phyloP scores from a whole-genome alignment of 2,888 invertebrate species.

The Synergus laeviventris region DNA sequence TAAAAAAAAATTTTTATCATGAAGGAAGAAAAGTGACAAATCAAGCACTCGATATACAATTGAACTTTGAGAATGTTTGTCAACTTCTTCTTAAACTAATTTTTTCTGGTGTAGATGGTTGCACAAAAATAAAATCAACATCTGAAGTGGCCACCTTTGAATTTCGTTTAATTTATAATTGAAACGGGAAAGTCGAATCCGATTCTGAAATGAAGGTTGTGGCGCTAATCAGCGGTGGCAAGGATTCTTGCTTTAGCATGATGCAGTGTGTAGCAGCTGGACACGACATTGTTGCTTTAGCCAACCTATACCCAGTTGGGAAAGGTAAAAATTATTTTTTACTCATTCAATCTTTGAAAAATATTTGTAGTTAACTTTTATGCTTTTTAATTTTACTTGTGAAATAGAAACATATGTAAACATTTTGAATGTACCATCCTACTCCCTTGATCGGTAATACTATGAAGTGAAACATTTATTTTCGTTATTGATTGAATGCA shows the following conservation, averaged over 20 bases:
- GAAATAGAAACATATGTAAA: too few relatives aligned
- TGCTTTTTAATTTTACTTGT: too few relatives aligned
- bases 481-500: slow-evolving; percentile 11
- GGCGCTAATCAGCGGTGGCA: slow-evolving; percentile 96
- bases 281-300: slow-evolving; percentile 96
- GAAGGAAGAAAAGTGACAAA: too few relatives aligned
- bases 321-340: slow-evolving; percentile 78
- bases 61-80: too few relatives aligned
- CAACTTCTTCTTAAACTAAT: background rate
- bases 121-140: background rate
- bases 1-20: too few relatives aligned
- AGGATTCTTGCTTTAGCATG: slow-evolving; percentile 99
- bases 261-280: slow-evolving; percentile 98
- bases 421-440: too few relatives aligned
- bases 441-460: too few relatives aligned
- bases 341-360: too few relatives aligned
- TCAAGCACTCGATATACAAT: too few relatives aligned
- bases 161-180: slow-evolving; percentile 31
- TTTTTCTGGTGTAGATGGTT: slow-evolving; percentile 46
- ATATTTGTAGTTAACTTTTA: too few relatives aligned
- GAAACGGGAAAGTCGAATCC: slow-evolving; percentile 66
- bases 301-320: slow-evolving; percentile 92
- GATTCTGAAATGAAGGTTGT: slow-evolving; percentile 85
- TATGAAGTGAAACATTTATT: too few relatives aligned
- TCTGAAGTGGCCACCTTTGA: background rate